A percentile compares a stretch with the other conserved stretches of the same genome.
These are phyloP conservation scores for Hydroisotoma schaefferi DNA, from an alignment of 2,888 invertebrate species.

Conservation along the genomic window DNA sequence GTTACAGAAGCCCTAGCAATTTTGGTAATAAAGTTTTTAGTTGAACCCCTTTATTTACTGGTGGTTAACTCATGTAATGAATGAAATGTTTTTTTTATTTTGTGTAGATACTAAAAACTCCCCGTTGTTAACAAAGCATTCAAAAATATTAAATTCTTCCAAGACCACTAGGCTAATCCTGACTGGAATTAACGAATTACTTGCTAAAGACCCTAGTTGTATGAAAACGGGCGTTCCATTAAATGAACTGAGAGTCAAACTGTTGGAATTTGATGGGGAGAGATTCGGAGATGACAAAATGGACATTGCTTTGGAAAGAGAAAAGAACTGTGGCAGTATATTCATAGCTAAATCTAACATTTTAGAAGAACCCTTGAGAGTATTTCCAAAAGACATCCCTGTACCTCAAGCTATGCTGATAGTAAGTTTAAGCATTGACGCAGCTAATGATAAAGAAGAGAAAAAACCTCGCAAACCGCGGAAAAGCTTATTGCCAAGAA, in stretches of 20 bases:
- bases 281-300: slow-evolving; percentile 28
- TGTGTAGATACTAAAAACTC: slow-evolving; percentile 48
- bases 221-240: slow-evolving; percentile 69
- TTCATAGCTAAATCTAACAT: slow-evolving; percentile 22
- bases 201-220: slow-evolving; percentile 68
- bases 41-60: slow-evolving; percentile 2
- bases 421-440: slow-evolving; percentile 15
- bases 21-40: slow-evolving; percentile 48
- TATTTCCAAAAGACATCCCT: slow-evolving; percentile 45
- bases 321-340: slow-evolving; percentile 30
- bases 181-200: slow-evolving; percentile 67
- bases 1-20: slow-evolving; percentile 75
- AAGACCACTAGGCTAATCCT: slow-evolving; percentile 57
- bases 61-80: background rate
- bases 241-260: slow-evolving; percentile 63
- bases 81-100: slow-evolving; percentile 50
- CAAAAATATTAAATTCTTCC: slow-evolving; percentile 55
- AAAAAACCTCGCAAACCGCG: slow-evolving; percentile 18
- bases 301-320: slow-evolving; percentile 35
- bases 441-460: slow-evolving; percentile 12
- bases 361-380: slow-evolving; percentile 17
- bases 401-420: slow-evolving; percentile 26
- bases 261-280: slow-evolving; percentile 55
- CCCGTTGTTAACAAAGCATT: slow-evolving; percentile 54
- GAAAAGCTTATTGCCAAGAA: background rate